phyloP scores from a whole-genome alignment of 2,888 invertebrate species.

The Nomada goodeniana region DNA sequence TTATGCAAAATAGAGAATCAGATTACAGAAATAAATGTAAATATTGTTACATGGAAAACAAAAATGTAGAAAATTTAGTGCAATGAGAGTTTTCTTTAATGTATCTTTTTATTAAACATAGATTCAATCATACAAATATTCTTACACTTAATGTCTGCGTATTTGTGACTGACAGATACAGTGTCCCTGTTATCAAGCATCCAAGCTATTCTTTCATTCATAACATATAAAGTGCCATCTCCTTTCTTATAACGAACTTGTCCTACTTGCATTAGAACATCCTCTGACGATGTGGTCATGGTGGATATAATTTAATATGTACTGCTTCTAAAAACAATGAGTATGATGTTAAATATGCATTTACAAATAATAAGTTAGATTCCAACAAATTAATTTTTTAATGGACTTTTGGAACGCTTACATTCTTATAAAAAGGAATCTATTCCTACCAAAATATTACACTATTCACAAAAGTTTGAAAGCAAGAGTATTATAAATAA shows the following conservation, averaged over 20 bases:
- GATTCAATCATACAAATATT: slow-evolving; percentile 37
- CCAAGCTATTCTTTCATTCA: slow-evolving; percentile 98
- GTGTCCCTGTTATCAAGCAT: slow-evolving; percentile 97
- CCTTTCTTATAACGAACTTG: slow-evolving; percentile 98
- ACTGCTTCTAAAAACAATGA: slow-evolving; percentile 71
- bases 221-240: slow-evolving; percentile 97
- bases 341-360: slow-evolving; percentile 52
- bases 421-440: too few relatives aligned
- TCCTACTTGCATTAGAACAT: slow-evolving; percentile 96
- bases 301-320: slow-evolving; percentile 76
- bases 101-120: slow-evolving; percentile 57
- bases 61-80: slow-evolving; percentile 46
- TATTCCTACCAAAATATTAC: too few relatives aligned
- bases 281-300: slow-evolving; percentile 96
- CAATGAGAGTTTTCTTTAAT: background rate
- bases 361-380: slow-evolving; percentile 4
- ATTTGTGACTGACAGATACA: slow-evolving; percentile 96
- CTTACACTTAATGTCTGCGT: slow-evolving; percentile 98
- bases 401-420: too few relatives aligned
- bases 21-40: slow-evolving; percentile 13
- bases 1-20: slow-evolving; percentile 2
- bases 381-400: too few relatives aligned
- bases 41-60: slow-evolving; percentile 11
- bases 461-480: too few relatives aligned
- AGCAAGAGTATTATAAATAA: too few relatives aligned